Evolutionary conservation across 1,140 invertebrate species (phyloP).

Genomic region (Brachionus rubens): DNA sequence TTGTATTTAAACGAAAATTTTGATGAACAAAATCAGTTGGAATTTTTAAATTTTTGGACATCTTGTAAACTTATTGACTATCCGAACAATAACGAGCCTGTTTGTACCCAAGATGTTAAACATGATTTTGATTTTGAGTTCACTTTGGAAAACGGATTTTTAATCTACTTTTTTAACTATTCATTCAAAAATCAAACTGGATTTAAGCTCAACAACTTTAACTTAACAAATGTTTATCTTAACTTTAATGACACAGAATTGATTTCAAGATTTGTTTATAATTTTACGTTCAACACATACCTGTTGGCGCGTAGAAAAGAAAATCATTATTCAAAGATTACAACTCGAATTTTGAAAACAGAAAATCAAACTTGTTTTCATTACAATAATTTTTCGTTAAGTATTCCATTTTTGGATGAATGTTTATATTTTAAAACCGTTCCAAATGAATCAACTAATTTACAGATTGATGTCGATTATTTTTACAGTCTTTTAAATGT

Average conservation of each 20-base stretch:
- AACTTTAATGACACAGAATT: background rate
- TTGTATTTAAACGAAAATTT: background rate
- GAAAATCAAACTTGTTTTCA: background rate
- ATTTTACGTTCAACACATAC: background rate
- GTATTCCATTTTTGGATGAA: constrained; percentile 6
- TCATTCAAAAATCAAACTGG: background rate
- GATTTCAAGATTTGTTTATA: background rate
- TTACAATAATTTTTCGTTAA: background rate
- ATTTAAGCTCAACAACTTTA: constrained; percentile 3
- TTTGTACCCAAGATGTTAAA: background rate
- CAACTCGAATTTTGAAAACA: background rate
- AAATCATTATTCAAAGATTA: background rate
- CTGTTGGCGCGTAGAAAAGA: constrained; percentile 7
- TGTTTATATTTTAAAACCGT: background rate
- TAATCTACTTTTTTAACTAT: constrained; percentile 4
- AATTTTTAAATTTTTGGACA: constrained; percentile 14
- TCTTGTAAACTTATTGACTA: constrained; percentile 11
- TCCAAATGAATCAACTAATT: background rate
- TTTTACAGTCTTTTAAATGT: background rate
- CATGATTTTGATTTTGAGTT: background rate
- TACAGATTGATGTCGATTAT: background rate
- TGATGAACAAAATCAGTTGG: background rate
- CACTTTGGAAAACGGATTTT: background rate
- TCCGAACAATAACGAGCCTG: background rate
- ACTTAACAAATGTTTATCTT: background rate